A percentile compares a stretch with the other conserved stretches of the same genome.
phyloP scores from a whole-genome alignment of 2,113 vertebrate species.

The Bos indicus region DNA sequence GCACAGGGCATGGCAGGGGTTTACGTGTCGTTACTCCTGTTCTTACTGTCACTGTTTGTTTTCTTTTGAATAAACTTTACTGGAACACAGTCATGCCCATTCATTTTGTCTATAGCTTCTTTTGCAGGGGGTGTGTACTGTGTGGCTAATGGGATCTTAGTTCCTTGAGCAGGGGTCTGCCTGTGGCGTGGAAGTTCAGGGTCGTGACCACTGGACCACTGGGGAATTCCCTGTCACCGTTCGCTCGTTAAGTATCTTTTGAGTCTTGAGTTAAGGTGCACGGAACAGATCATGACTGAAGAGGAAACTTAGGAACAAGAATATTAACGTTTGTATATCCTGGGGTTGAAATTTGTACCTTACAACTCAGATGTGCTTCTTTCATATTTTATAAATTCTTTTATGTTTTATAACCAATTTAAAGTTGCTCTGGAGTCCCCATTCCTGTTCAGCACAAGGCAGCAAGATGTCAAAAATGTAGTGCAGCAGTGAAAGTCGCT shows the following conservation, averaged over 20 bases:
- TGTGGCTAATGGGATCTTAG: background rate
- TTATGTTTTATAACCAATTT: background rate
- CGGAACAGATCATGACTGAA: background rate
- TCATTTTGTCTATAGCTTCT: accelerated
- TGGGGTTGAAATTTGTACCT: background rate
- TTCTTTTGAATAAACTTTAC: background rate
- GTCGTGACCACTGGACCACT: background rate
- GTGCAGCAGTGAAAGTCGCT: background rate
- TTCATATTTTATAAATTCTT: background rate
- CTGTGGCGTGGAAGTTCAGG: background rate
- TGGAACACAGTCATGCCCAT: background rate
- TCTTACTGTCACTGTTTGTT: background rate
- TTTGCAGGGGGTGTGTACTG: accelerated
- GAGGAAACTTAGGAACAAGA: background rate
- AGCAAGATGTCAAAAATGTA: background rate
- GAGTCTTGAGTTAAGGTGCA: background rate
- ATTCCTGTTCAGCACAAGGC: background rate
- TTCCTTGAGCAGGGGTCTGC: background rate
- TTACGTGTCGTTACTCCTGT: background rate
- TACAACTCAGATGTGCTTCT: background rate
- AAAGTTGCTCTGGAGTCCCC: background rate
- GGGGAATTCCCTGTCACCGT: background rate
- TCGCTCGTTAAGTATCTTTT: background rate
- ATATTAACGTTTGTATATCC: background rate
- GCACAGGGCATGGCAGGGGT: background rate